Conservation (phyloP, 1,140 invertebrate species). For the Laupala kohalensis region DNA sequence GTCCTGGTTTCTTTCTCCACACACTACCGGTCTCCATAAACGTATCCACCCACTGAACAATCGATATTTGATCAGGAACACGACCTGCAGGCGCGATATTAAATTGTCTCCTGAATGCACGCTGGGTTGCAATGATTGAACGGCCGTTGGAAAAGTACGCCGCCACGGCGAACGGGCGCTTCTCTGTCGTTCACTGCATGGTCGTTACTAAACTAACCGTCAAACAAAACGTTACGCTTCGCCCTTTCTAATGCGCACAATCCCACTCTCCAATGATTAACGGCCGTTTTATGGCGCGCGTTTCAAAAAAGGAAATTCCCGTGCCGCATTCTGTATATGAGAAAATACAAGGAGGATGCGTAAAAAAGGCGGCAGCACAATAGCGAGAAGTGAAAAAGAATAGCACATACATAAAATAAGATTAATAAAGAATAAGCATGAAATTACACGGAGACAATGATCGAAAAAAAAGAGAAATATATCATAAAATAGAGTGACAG, state of each 20-base stretch:
- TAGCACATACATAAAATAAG: no score
- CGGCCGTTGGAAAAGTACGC: no score
- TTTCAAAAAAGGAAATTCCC: no score
- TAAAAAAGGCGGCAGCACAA: no score
- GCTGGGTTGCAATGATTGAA: not conserved
- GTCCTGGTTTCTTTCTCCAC: no score
- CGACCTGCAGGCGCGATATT: conserved; percentile 4
- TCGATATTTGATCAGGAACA: conserved; percentile 1
- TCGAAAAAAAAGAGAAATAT: no score
- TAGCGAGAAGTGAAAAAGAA: no score
- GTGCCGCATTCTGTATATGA: no score
- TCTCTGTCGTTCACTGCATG: not conserved
- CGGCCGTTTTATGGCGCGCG: not conserved
- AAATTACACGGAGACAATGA: no score
- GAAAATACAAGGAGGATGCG: no score
- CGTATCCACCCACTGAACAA: conserved; percentile 1
- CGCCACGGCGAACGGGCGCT: conserved; percentile 1
- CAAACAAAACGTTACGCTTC: not conserved
- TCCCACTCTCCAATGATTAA: not conserved
- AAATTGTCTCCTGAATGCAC: conserved; percentile 3
- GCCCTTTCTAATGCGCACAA: not conserved
- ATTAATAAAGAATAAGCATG: no score
- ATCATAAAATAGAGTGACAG: no score
- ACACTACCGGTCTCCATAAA: not conserved
- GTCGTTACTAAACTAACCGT: not conserved